Conservation (phyloP, 2,797 vertebrate genomes). For the Pelochelys cantorii region DNA sequence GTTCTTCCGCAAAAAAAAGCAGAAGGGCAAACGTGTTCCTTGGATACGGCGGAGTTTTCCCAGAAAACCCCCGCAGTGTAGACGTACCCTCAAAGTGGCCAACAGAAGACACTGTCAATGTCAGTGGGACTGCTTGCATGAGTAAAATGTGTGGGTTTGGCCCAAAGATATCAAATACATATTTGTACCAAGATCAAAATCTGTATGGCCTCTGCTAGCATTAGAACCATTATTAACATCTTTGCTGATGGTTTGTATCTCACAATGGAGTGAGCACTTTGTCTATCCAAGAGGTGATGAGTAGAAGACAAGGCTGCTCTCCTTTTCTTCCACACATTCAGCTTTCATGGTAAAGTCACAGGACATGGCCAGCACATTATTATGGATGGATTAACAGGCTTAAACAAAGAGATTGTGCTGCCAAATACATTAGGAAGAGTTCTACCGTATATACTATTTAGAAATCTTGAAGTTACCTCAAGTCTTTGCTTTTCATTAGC, state of each 20-base stretch:
- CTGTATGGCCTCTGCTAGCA: background rate
- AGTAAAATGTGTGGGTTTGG: background rate
- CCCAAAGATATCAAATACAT: background rate
- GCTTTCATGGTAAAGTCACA: background rate
- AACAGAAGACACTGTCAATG: accelerated
- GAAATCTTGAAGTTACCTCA: background rate
- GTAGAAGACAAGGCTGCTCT: background rate
- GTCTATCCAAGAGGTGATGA: background rate
- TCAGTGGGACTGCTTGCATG: background rate
- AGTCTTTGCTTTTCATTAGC: background rate
- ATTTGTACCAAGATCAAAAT: background rate
- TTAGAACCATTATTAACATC: background rate
- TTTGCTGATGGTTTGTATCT: background rate
- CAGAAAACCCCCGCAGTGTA: too few relatives aligned
- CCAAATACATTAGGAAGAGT: background rate
- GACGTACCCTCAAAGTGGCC: background rate
- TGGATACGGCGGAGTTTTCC: too few relatives aligned
- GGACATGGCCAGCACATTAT: background rate
- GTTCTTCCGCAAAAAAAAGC: too few relatives aligned
- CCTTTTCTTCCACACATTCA: background rate
- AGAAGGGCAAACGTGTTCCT: too few relatives aligned
- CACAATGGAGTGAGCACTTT: background rate
- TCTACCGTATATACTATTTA: background rate
- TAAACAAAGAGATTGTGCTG: background rate
- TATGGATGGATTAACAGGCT: background rate